Percentiles rank a stretch among this genome's conserved stretches.
Evolutionary conservation across 1,140 invertebrate genomes (phyloP).

Genomic region (Trachymyrmex cornetzi): DNA sequence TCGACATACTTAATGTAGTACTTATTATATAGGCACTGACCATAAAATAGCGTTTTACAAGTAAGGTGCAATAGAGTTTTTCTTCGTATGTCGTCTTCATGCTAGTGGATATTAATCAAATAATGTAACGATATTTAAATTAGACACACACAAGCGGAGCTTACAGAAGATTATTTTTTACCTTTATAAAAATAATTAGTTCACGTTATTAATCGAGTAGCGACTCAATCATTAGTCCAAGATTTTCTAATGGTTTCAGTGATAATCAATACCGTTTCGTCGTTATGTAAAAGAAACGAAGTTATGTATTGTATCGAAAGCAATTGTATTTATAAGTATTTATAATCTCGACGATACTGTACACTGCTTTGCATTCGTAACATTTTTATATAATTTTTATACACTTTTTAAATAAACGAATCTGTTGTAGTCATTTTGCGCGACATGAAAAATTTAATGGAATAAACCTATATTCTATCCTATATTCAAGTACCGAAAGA

Average conservation of each 20-base stretch:
- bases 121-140: constrained; percentile 62
- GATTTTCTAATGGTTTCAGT: constrained; percentile 8
- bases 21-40: constrained; percentile 43
- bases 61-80: constrained; percentile 66
- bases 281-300: neutral
- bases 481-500: no score
- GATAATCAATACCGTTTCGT: constrained; percentile 10
- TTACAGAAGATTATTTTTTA: constrained; percentile 16
- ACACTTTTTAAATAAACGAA: constrained; percentile 80
- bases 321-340: constrained; percentile 15
- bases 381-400: constrained; percentile 75
- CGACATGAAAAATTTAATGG: neutral
- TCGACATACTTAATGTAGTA: constrained; percentile 31
- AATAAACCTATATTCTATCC: neutral
- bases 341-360: neutral
- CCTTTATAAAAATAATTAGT: constrained; percentile 8
- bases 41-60: constrained; percentile 46
- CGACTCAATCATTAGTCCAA: neutral
- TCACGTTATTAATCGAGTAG: neutral
- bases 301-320: constrained; percentile 16
- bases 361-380: constrained; percentile 27
- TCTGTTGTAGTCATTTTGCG: constrained; percentile 70
- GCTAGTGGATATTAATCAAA: constrained; percentile 61
- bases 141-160: constrained; percentile 10
- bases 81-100: constrained; percentile 40